Evolutionary conservation across 2,797 vertebrate genomes (phyloP), one percentile per base, ranked within the genome.

Genomic region (Geotrypetes seraphini): DNA sequence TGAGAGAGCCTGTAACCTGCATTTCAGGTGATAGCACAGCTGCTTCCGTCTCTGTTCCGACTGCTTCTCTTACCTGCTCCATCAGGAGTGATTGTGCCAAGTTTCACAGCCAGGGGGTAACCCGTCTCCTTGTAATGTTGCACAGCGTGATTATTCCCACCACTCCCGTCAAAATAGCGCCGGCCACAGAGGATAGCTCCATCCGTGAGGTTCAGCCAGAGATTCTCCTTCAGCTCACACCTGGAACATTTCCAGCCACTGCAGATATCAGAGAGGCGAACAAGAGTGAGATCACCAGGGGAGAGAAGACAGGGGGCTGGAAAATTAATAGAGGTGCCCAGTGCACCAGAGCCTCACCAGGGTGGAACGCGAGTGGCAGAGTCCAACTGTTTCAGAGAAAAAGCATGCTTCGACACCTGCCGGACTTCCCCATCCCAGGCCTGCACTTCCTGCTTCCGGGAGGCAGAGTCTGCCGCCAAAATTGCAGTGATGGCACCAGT

Each of bases 341-440:
- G n/a, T n/a, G n/a, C n/a, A n/a, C n/a, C n/a, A n/a, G n/a, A n/a
- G 10, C 47, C 81, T 85, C 54, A 98, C 96, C 92, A 94, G 0
- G 96, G 94, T 22, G 91, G 94, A 65, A 99, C 97, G 58, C 96
- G 94, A 57, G 92, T 31, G 11, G 88, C 89, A 1, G 91, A 96
- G 73, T 94, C 89, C 6, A 97, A 84, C 43, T 99, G 96, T 57
- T 94, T 91, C 40, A 99, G 87, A 19, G 84, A 87, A 56, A 80
- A 80, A 2, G 92, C 92, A 1, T 95, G 82, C 50, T 85, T 88
- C 5, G 96, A 99, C 60, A 96, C 90, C 58, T 91, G 91, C 5
- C 96, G 84, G 32, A 99, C 85, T 46, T 99, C 96, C 33, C 96
- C 96, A 6, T 99, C 96, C 96, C 96, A 99, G 20, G 96, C 92